Conservation (phyloP, 2,113 vertebrate genomes). For the Lynx canadensis region DNA sequence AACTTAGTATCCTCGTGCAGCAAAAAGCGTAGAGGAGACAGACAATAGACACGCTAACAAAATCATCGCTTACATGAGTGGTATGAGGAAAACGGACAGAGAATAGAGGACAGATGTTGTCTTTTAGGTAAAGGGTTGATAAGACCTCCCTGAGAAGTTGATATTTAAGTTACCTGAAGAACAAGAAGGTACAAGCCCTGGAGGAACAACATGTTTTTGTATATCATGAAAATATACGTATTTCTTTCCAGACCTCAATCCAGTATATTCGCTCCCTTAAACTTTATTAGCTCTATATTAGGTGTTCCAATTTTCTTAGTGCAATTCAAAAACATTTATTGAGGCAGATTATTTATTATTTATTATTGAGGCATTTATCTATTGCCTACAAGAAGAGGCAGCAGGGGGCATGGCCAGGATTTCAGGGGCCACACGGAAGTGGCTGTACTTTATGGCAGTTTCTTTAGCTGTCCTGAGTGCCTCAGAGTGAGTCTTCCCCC, state of each 20-base stretch:
- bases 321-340: not conserved
- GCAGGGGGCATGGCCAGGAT: not conserved
- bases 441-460: rapidly evolving
- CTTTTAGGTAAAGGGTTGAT: not conserved
- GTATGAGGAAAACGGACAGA: not conserved
- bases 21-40: not conserved
- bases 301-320: not conserved
- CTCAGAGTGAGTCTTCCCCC: not conserved
- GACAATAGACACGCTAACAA: not conserved
- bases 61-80: not conserved
- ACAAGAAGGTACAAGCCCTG: not conserved
- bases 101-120: not conserved
- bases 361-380: no score
- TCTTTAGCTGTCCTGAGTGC: not conserved
- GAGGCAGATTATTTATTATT: no score
- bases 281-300: not conserved
- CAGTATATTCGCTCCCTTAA: not conserved
- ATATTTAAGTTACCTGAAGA: not conserved
- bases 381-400: not conserved
- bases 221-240: not conserved
- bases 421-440: not conserved
- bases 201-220: not conserved
- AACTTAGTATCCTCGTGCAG: no score
- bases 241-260: not conserved
- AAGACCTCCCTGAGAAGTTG: not conserved